Percentiles rank a stretch among this genome's conserved stretches.
Conservation (phyloP, 1,140 invertebrate species). For the Drosophila nigrodunni region DNA sequence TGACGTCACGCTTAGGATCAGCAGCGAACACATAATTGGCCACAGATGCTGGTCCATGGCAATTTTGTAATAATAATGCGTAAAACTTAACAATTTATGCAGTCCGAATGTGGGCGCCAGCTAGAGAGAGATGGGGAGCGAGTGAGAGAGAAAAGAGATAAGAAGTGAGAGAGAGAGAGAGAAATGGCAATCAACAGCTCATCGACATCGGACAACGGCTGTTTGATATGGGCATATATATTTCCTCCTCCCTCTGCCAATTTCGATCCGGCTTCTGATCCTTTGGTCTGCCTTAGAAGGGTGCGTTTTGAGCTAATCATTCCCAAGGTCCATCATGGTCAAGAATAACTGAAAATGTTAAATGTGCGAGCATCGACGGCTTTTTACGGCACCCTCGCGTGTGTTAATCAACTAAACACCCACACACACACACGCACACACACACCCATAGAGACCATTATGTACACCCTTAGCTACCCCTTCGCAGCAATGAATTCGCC, state of each 20-base stretch:
- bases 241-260: too few species aligned
- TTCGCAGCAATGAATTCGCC: background rate
- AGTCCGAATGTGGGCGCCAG: slow-evolving; percentile 61
- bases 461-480: background rate
- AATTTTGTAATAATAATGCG: slow-evolving; percentile 66
- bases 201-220: slow-evolving; percentile 48
- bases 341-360: slow-evolving; percentile 18
- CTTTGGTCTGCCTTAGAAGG: slow-evolving; percentile 7
- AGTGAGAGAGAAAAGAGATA: background rate
- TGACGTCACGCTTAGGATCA: slow-evolving; percentile 65
- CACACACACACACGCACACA: slow-evolving; percentile 50
- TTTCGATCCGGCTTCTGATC: background rate
- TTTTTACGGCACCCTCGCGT: slow-evolving; percentile 48
- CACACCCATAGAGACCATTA: background rate
- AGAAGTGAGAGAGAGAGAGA: background rate
- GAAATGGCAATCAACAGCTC: slow-evolving; percentile 73
- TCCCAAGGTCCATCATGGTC: slow-evolving; percentile 14
- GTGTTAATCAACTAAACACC: slow-evolving; percentile 64
- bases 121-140: background rate
- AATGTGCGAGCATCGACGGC: slow-evolving; percentile 49
- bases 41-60: slow-evolving; percentile 65
- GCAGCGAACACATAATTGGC: slow-evolving; percentile 60
- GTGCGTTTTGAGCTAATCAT: slow-evolving; percentile 15
- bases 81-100: slow-evolving; percentile 53
- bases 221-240: slow-evolving; percentile 55